A percentile compares a stretch with the other conserved stretches of the same genome.
phyloP scores from a whole-genome alignment of 37 sponge, comb jelly and placozoan genomes.

The Amphimedon queenslandica region DNA sequence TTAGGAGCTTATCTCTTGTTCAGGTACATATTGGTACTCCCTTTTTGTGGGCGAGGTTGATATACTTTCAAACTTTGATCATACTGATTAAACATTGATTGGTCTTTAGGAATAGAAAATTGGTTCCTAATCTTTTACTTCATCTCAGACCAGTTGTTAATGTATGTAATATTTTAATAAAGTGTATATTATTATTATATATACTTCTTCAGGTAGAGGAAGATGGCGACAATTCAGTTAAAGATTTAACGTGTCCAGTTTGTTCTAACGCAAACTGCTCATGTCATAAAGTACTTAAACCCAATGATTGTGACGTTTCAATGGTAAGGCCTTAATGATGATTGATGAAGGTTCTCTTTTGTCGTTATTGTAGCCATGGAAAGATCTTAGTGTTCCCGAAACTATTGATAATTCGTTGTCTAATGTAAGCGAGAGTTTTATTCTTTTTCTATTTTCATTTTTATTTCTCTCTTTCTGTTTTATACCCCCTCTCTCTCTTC shows the following conservation, averaged over 20 bases:
- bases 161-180: no score
- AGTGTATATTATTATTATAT: neutral
- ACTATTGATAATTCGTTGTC: constrained; percentile 33
- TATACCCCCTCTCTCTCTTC: no score
- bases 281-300: neutral
- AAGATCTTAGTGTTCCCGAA: constrained; percentile 5
- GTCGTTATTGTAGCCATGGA: constrained; percentile 51
- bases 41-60: no score
- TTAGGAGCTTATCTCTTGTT: neutral
- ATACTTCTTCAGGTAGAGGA: neutral
- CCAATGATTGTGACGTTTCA: neutral
- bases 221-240: neutral
- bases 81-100: no score
- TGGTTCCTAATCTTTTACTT: neutral
- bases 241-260: neutral
- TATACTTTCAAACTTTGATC: no score
- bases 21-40: neutral
- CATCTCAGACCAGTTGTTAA: neutral
- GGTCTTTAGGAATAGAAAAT: neutral
- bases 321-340: no score
- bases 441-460: no score
- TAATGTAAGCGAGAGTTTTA: constrained; percentile 17
- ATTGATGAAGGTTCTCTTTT: no score
- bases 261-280: neutral
- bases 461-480: no score